Evolutionary conservation across 2,113 vertebrate genomes (phyloP).

Genomic region (Promerops cafer): DNA sequence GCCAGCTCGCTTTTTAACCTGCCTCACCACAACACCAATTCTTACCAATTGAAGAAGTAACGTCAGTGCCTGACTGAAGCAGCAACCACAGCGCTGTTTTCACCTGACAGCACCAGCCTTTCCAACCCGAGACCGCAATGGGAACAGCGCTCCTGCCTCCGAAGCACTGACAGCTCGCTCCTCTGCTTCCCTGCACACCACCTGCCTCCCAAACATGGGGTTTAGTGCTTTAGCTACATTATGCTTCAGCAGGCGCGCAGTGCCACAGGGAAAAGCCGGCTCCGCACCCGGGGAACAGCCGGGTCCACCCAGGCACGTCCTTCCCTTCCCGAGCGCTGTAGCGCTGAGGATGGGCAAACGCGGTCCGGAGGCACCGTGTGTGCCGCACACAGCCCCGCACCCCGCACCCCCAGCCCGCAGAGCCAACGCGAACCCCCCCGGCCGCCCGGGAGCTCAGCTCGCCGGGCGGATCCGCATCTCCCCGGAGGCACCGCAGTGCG

Average conservation of each 20-base stretch:
- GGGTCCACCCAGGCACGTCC: not conserved
- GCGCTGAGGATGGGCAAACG: rapidly evolving
- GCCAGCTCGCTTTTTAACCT: not conserved
- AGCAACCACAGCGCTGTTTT: rapidly evolving
- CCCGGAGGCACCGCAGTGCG: slow-evolving; percentile 20
- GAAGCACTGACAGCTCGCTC: not conserved
- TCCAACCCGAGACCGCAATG: not conserved
- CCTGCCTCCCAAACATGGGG: rapidly evolving
- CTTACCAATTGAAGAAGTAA: not conserved
- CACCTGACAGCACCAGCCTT: not conserved
- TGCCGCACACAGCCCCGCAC: rapidly evolving
- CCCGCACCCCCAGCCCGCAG: not conserved
- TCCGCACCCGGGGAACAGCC: not conserved
- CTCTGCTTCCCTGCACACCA: not conserved
- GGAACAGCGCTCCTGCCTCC: not conserved
- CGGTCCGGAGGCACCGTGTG: rapidly evolving
- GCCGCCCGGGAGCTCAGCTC: not conserved
- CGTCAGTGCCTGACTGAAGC: not conserved
- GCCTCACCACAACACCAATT: not conserved
- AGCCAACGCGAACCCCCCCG: not conserved
- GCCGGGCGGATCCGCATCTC: not conserved
- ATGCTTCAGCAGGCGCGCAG: rapidly evolving
- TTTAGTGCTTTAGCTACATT: rapidly evolving
- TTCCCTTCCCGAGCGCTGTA: rapidly evolving
- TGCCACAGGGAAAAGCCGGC: not conserved